Evolutionary conservation across 37 sponge, comb jelly and placozoan species (phyloP), one percentile per base, ranked within the genome.

Genomic region (Aphrocallistes beatrix): DNA sequence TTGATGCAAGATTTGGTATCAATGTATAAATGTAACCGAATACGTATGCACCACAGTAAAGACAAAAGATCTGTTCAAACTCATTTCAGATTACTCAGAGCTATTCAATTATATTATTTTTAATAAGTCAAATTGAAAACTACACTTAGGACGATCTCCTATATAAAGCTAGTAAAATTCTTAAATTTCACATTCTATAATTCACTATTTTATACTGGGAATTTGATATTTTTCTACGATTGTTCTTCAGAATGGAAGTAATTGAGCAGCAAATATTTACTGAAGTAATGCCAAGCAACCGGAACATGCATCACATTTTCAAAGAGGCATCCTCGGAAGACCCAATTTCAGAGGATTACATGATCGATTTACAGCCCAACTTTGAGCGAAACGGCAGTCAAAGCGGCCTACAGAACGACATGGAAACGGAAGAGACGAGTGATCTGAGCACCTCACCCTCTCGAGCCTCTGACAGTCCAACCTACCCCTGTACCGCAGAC

Each of bases 111-210:
- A 19, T 60, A 60, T 32, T 21, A 25, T 60, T 32, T 28, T 25
- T 60, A 25, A 47, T 47, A 60, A 19, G 28, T 3, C 75, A 60
- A 60, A 60, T 19, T 28, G 75, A 60, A 60, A 60, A 60, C 25
- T 60, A 60, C 75, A 60, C n/a, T 25, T 30, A 60, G 8, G 32
- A 32, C 75, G 6, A n/a, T n/a, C 75, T 25, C 1, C 75, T 60
- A 60, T 60, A 60, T 60, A 60, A 60, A 60, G 28, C 75, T 19
- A 6, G 34, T n/a, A 21, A 25, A 60, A 60, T 30, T 28, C 25
- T 60, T 60, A 30, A 60, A 60, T 60, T 60, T 60, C n/a, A 60
- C 75, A 60, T 60, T 60, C 75, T 60, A 60, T 30, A 28, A 60
- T 32, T 13, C 10, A 3, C 8, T 60, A n/a, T n/a, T n/a, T 60